Base-by-base conservation (phyloP, 2,888 invertebrate genomes). In the Euclidia mi region DNA sequence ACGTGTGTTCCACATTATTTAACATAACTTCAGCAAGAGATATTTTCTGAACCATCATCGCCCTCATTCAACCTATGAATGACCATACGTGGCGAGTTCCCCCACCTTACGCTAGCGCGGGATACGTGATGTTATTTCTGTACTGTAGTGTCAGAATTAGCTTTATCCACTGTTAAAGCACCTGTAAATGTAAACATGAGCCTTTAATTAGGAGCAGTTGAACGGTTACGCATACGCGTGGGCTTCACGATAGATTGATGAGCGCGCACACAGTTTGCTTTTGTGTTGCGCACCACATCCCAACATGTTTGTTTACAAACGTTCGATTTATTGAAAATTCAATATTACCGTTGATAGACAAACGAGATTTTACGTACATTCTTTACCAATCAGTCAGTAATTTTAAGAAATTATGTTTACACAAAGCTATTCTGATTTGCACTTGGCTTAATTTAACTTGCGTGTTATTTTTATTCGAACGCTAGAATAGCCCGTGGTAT, bases 271-370 rank as follows among this genome's bases (percentile, higher is more conserved):
- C 71, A 71, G 76, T 83, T 82, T 70, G 67, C 76, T 66, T 55
- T 47, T 31, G 45, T 46, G 55, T 55, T 59, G 69, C 52, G 56
- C 57, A 55, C 45, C 41, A 49, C 84, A 81, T 81, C 77, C 68
- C 69, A 78, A 82, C 82, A 65, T 90, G 87, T 92, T 92, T 93
- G 86, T 91, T 91, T 90, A 84, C 49, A 71, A 79, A 84, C 75
- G 76, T 78, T 83, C 87, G 76, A 90, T 91, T 90, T 90, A 89
- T 80, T 81, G 89, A 84, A 91, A 89, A 93, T 94, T 88, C 90
- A 87, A 89, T 89, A 82, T 61, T 65, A 38, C 43, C 90, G 92
- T 87, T 92, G 91, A 74, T 12, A 56, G 73, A 94, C 83, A 88
- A 88, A 87, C 72, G 57, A 78, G 82, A 81, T 89, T 76, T 85